A percentile compares a stretch with the other conserved stretches of the same genome.
These are phyloP conservation scores for Ceraclea dissimilis DNA, from an alignment of 2,888 invertebrate species.

Conservation along the genomic window DNA sequence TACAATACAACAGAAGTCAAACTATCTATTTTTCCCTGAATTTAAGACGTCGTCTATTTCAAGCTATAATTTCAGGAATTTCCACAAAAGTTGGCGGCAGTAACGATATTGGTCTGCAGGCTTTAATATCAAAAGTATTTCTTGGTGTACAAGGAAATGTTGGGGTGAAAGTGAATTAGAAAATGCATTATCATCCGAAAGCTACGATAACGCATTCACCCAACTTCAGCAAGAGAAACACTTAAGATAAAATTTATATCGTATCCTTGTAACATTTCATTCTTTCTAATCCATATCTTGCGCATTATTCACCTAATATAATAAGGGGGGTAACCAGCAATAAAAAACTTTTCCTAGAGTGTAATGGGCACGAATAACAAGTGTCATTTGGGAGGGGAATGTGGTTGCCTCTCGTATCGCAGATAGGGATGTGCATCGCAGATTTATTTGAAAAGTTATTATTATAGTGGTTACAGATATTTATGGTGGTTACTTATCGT, in stretches of 20 bases:
- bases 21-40: no score
- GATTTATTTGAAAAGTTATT: not conserved
- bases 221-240: not conserved
- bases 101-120: no score
- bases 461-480: not conserved
- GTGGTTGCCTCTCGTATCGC: not conserved
- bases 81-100: no score
- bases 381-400: not conserved
- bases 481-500: not conserved
- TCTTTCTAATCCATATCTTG: constrained; percentile 1
- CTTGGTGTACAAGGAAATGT: no score
- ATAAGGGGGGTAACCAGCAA: not conserved
- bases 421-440: not conserved
- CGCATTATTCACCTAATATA: not conserved
- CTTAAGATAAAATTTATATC: not conserved
- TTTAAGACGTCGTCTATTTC: no score
- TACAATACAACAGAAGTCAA: no score
- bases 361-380: not conserved
- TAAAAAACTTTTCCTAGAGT: not conserved
- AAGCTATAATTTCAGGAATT: no score
- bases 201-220: no score
- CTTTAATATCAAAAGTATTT: no score
- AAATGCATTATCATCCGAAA: no score
- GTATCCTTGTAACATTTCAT: not conserved
- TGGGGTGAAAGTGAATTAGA: no score